phyloP scores from a whole-genome alignment of 2,797 vertebrate species.

The Tokudaia tokunoshimensis region DNA sequence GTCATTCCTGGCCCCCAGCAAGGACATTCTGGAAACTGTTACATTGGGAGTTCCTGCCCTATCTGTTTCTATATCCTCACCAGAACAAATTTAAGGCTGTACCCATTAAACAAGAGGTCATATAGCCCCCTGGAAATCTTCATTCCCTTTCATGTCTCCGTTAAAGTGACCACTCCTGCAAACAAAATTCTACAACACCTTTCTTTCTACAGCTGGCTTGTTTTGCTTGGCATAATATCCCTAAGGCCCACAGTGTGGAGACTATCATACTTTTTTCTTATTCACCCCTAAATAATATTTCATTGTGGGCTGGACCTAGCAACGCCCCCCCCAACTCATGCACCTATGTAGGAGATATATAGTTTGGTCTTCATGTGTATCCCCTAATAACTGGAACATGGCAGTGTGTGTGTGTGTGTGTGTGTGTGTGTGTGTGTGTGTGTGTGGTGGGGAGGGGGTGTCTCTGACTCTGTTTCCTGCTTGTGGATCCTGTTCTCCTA shows the following conservation, averaged over 20 bases:
- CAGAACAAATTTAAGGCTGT: neutral
- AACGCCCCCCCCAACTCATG: rapidly evolving
- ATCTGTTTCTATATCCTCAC: neutral
- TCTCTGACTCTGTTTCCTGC: neutral
- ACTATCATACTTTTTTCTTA: neutral
- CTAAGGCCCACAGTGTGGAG: too few relatives aligned
- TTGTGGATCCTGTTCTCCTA: neutral
- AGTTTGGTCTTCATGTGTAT: neutral
- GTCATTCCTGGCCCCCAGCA: neutral
- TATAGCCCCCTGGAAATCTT: neutral
- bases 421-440: too few relatives aligned
- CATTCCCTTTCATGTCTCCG: neutral
- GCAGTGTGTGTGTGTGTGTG: neutral
- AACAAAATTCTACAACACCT: neutral
- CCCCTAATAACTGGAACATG: neutral
- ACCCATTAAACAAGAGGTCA: neutral
- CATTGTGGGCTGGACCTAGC: neutral
- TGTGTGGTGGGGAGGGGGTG: too few relatives aligned
- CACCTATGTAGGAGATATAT: neutral
- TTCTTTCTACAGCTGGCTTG: neutral
- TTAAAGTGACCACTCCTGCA: neutral
- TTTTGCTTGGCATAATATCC: neutral
- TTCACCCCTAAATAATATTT: neutral
- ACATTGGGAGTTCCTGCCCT: neutral
- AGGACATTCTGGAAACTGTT: neutral